Conservation (phyloP, 2,888 invertebrate species). For the Oscheius myriophilus region DNA sequence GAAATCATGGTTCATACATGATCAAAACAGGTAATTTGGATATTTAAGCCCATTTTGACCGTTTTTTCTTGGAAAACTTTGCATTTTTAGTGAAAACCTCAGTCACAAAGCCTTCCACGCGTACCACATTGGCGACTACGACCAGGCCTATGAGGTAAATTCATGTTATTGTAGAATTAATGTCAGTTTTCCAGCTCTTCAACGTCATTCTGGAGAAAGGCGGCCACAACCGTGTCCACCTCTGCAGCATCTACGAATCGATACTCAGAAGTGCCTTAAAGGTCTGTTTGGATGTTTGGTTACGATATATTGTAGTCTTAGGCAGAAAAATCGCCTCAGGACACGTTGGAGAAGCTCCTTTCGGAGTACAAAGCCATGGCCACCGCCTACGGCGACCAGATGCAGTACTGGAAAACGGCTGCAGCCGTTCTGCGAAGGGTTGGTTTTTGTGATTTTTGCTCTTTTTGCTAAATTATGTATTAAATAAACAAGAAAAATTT, state of each 20-base stretch:
- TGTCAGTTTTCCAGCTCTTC: conserved; percentile 2
- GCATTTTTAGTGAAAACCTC: not conserved
- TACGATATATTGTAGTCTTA: not conserved
- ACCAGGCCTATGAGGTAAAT: conserved; percentile 7
- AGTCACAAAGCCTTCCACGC: conserved; percentile 11
- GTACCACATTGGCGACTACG: conserved; percentile 14
- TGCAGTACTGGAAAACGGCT: conserved; percentile 26
- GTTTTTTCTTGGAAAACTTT: too few species aligned
- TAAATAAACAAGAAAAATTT: not conserved
- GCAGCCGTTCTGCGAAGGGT: not conserved
- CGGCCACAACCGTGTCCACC: conserved; percentile 23
- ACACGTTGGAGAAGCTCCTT: not conserved
- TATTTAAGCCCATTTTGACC: not conserved
- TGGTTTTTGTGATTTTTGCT: not conserved
- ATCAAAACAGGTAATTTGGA: not conserved
- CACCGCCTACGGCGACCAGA: conserved; percentile 24
- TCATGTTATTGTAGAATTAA: too few species aligned
- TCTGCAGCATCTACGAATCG: conserved; percentile 20
- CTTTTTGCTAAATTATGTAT: too few species aligned
- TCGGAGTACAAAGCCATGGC: conserved; percentile 1
- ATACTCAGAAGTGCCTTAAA: conserved; percentile 10
- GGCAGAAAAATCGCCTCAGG: not conserved
- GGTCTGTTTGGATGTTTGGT: not conserved
- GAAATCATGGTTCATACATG: conserved; percentile 11
- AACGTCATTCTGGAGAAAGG: not conserved